phyloP scores from a whole-genome alignment of 2,888 invertebrate genomes.

The Clusia tigrina region DNA sequence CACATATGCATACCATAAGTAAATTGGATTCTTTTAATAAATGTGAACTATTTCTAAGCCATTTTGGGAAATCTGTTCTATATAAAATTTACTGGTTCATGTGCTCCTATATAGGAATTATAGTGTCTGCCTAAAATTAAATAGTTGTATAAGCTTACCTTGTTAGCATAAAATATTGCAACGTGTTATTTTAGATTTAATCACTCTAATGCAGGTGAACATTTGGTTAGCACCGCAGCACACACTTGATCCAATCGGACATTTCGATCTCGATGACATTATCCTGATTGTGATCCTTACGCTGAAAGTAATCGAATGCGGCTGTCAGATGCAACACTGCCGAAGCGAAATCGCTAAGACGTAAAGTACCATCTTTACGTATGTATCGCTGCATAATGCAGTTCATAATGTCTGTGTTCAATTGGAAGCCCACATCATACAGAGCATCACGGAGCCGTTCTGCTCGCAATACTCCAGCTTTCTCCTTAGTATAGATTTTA shows the following conservation, averaged over 20 bases:
- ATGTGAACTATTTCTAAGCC: too few relatives aligned
- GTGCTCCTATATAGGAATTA: too few relatives aligned
- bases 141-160: too few relatives aligned
- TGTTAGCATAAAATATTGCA: neutral
- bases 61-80: too few relatives aligned
- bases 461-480: conserved; percentile 87
- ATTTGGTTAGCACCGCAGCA: conserved; percentile 59
- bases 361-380: conserved; percentile 89
- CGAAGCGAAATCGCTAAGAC: conserved; percentile 92
- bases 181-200: too few relatives aligned
- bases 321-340: conserved; percentile 87
- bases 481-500: conserved; percentile 88
- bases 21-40: too few relatives aligned
- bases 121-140: too few relatives aligned
- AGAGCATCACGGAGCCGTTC: conserved; percentile 85
- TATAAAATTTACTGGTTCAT: too few relatives aligned
- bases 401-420: conserved; percentile 84
- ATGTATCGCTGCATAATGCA: conserved; percentile 86
- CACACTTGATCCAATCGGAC: conserved; percentile 69
- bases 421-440: conserved; percentile 85
- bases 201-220: too few relatives aligned
- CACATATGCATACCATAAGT: too few relatives aligned
- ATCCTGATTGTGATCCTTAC: conserved; percentile 81
- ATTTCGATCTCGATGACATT: conserved; percentile 83
- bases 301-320: conserved; percentile 82